Base-by-base conservation (phyloP, 2,888 invertebrate genomes). In the Ctenicera cuprea region DNA sequence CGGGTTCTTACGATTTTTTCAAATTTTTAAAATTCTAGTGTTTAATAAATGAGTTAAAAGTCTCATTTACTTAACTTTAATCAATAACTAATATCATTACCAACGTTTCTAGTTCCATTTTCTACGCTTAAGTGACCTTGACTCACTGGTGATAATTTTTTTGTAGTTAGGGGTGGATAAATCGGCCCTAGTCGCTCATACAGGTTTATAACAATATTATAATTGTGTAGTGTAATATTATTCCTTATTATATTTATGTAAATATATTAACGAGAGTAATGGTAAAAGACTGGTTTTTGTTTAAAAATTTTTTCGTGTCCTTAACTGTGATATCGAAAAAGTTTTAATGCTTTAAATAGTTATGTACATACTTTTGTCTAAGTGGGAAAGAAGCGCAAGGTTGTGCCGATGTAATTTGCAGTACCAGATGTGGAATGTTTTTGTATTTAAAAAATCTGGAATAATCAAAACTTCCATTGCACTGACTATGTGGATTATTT, bases 211-310 rank as follows among this genome's bases (percentile, higher is more conserved):
- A 45, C n/a, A 41, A 43, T 63, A 48, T 48, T 45, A 26, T 45
- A 50, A 33, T 14, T 20, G 33, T 38, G 26, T 30, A 62, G 22
- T 26, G 18, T 61, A 52, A 59, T 65, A 52, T 71, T 75, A 75
- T 75, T 75, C 75, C 69, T 72, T 75, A 75, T 54, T 75, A 68
- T 75, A 75, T 75, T 75, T 68, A 20, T 38, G 57, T 64, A 73
- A 75, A 72, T 75, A 75, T 75, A 72, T 68, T 75, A 72, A 72
- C 52, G 72, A 65, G 75, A 75, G 61, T 75, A 75, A 72, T 57
- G 26, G 61, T 50, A 61, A 30, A 72, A 72, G 71, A 71, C 72
- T 71, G 68, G 64, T 65, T 75, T 67, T 50, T 63, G 68, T 48
- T 71, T 71, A 3, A 65, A 48, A 45, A 45, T 38, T 68, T 69